These are phyloP conservation scores for Gymnobelideus leadbeateri DNA, from an alignment of 2,113 vertebrate genomes.

Conservation along the genomic window DNA sequence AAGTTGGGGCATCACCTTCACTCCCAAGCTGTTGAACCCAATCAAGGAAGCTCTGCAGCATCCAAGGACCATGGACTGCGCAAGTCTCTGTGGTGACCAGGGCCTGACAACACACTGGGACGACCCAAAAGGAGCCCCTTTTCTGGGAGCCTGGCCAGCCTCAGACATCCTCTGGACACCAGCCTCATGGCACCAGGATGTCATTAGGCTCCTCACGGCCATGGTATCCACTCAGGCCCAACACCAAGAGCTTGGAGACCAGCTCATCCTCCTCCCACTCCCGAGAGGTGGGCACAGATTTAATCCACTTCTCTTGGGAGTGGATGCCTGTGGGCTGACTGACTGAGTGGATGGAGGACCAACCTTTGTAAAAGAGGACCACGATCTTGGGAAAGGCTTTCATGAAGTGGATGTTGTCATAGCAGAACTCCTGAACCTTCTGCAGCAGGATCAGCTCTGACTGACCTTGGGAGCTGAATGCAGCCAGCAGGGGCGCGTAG, in stretches of 20 bases:
- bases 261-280: too few relatives aligned
- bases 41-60: slow-evolving; percentile 63
- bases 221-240: too few relatives aligned
- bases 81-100: slow-evolving; percentile 82
- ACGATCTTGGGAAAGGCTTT: slow-evolving; percentile 98
- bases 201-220: too few relatives aligned
- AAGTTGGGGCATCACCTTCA: slow-evolving; percentile 9
- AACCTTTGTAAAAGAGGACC: slow-evolving; percentile 96
- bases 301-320: not conserved
- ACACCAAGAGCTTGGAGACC: too few relatives aligned
- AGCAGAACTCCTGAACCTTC: slow-evolving; percentile 95
- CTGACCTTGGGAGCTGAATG: slow-evolving; percentile 94
- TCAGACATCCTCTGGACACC: slow-evolving; percentile 25
- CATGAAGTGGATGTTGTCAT: slow-evolving; percentile 97
- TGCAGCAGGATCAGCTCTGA: slow-evolving; percentile 93
- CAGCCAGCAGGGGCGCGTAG: slow-evolving; percentile 93
- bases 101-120: slow-evolving; percentile 74
- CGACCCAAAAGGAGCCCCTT: slow-evolving; percentile 70
- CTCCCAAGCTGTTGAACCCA: not conserved
- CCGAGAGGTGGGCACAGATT: slow-evolving; percentile 12
- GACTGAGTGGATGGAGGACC: not conserved
- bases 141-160: slow-evolving; percentile 40
- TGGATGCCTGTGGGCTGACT: too few relatives aligned
- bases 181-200: slow-evolving; percentile 5
- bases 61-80: slow-evolving; percentile 51